phyloP scores from a whole-genome alignment of 1,140 invertebrate species.

The Aphis gossypii region DNA sequence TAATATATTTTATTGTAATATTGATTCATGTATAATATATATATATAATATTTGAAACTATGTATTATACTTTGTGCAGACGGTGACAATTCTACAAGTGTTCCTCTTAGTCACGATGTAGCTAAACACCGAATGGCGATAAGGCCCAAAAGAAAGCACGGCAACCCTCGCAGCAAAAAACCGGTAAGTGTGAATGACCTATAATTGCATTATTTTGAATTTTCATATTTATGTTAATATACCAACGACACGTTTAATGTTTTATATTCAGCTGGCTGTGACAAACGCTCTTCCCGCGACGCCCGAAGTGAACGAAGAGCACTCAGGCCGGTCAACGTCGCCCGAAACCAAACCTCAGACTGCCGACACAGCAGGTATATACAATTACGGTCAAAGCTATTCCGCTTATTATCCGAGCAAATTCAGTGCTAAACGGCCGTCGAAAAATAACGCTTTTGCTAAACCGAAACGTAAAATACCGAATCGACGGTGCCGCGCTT shows the following conservation, averaged over 20 bases:
- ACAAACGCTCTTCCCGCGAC: slow-evolving; percentile 71
- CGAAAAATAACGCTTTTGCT: neutral
- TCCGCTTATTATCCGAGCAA: slow-evolving; percentile 48
- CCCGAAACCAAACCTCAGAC: slow-evolving; percentile 56
- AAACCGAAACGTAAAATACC: slow-evolving; percentile 22
- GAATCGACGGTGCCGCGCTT: neutral
- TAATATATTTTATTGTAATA: neutral
- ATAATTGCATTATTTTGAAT: neutral
- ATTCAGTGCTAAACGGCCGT: neutral
- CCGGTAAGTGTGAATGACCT: slow-evolving; percentile 42
- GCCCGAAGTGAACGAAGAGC: slow-evolving; percentile 77
- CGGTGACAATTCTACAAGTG: slow-evolving; percentile 43
- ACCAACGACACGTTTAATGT: neutral
- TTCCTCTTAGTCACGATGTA: slow-evolving; percentile 77
- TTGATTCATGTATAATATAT: neutral
- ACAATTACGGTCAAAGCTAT: slow-evolving; percentile 53
- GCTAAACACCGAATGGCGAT: slow-evolving; percentile 80
- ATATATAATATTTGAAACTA: neutral
- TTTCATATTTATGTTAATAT: neutral
- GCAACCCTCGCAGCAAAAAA: slow-evolving; percentile 69
- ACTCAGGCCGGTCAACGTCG: slow-evolving; percentile 33
- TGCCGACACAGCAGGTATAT: slow-evolving; percentile 47
- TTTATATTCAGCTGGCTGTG: slow-evolving; percentile 64
- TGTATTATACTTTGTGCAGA: slow-evolving; percentile 15
- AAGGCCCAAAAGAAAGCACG: slow-evolving; percentile 76